These are phyloP conservation scores for Pygocentrus nattereri DNA, from an alignment of 2,797 vertebrate genomes.

Conservation along the genomic window DNA sequence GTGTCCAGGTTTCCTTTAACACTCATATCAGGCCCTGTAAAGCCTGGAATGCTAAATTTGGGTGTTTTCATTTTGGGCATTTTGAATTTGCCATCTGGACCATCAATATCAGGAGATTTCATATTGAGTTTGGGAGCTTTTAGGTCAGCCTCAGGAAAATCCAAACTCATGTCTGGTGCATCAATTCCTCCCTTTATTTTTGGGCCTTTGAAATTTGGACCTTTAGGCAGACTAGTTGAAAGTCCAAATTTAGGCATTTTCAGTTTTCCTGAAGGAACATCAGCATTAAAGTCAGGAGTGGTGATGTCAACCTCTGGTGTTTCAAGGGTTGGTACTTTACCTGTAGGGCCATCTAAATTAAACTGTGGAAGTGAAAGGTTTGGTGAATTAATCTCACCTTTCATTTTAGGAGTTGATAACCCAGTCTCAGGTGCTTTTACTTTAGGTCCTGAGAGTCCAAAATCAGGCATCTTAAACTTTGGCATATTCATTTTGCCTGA, in stretches of 20 bases:
- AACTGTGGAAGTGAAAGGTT: constrained; percentile 30
- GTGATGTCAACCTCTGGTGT: constrained; percentile 29
- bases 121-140: constrained; percentile 39
- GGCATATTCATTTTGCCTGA: constrained; percentile 62
- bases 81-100: constrained; percentile 52
- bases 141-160: constrained; percentile 1
- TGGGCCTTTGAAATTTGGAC: constrained; percentile 62
- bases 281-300: constrained; percentile 28
- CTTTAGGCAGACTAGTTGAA: constrained; percentile 48
- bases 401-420: constrained; percentile 40
- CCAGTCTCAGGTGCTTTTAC: constrained; percentile 40
- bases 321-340: constrained; percentile 28
- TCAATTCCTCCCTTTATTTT: constrained; percentile 56
- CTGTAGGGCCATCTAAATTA: constrained; percentile 8
- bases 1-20: constrained; percentile 58
- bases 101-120: constrained; percentile 40
- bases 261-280: constrained; percentile 46
- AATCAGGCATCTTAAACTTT: constrained; percentile 58
- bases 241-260: constrained; percentile 46
- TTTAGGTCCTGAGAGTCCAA: constrained; percentile 58
- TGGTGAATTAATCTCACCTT: constrained; percentile 43
- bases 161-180: constrained; percentile 57
- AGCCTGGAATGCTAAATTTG: constrained; percentile 42
- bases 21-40: constrained; percentile 62
- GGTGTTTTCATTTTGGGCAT: constrained; percentile 64